Conservation (phyloP, 2,888 invertebrate species). For the Apamea crenata region DNA sequence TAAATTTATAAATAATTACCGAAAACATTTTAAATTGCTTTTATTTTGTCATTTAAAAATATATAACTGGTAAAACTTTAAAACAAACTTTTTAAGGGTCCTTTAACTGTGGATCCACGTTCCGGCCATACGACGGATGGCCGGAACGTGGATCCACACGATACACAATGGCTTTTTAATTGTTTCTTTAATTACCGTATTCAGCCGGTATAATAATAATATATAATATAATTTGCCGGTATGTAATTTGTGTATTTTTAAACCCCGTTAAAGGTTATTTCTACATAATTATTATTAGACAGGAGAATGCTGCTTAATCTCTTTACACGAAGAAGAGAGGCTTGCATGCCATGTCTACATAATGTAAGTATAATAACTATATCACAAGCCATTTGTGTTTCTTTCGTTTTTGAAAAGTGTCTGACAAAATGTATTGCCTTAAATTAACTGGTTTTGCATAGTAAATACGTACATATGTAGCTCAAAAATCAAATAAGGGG, state of each 20-base stretch:
- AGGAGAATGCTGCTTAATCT: neutral
- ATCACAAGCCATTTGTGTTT: neutral
- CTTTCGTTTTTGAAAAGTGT: neutral
- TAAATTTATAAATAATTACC: neutral
- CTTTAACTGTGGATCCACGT: no score
- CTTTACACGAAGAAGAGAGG: conserved; percentile 11
- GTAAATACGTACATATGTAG: neutral
- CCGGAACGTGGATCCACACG: no score
- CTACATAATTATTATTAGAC: neutral
- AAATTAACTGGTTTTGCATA: no score
- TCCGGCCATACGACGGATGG: no score
- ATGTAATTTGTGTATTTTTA: neutral
- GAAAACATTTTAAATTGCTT: neutral
- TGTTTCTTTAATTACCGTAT: no score
- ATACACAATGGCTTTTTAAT: no score
- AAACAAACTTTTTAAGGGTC: neutral
- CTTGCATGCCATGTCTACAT: neutral
- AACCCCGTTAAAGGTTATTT: neutral
- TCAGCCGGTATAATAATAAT: no score
- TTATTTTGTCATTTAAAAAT: neutral
- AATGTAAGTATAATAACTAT: neutral
- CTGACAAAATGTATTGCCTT: neutral
- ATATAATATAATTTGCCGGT: no score
- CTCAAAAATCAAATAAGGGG: neutral
- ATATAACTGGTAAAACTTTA: no score